Base-by-base conservation (phyloP, 2,888 invertebrate species). In the Drosophila colorata region DNA sequence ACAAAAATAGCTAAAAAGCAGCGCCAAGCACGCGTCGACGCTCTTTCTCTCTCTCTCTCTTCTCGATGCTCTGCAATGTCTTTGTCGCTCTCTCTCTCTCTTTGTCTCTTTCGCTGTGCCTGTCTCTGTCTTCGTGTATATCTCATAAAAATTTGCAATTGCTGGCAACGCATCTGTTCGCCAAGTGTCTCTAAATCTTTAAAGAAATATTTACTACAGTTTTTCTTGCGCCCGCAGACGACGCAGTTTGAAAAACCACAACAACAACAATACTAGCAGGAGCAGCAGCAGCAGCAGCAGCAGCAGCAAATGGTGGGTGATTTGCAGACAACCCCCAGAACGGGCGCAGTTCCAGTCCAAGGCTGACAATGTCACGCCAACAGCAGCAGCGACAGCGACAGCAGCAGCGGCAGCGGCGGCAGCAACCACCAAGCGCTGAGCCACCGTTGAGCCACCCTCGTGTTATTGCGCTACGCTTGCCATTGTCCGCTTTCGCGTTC, bases 161-260 rank as follows among this genome's bases (percentile, higher is more conserved):
- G 83, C 84, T 73, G 71, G 82, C 77, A 70, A 47, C 80, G 74
- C 80, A 77, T 74, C 76, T 75, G 69, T 75, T 72, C 66, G 55
- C 69, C 78, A 70, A 74, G 85, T 83, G 87, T 87, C 77, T 88
- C 77, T 80, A 87, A 88, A 86, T 84, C 87, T 89, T 86, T 86
- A 84, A 87, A 87, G 86, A 89, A 88, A 89, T 88, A 88, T 88
- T 86, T 88, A 88, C 88, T 88, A 87, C 78, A 81, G 59, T 78
- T 73, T 77, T 72, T 67, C 65, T 70, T 63, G 65, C 31, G 60
- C 75, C 52, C 72, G 60, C 66, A 64, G 74, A 77, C 73, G 61
- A 57, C 67, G 75, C 69, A 68, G 58, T 65, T 70, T 67, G 40
- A 33, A 47, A 65, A 59, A 55, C 72, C 52, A 65, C 64, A 72